Base-by-base conservation (phyloP, 2,888 invertebrate genomes). In the Philereme transversata region DNA sequence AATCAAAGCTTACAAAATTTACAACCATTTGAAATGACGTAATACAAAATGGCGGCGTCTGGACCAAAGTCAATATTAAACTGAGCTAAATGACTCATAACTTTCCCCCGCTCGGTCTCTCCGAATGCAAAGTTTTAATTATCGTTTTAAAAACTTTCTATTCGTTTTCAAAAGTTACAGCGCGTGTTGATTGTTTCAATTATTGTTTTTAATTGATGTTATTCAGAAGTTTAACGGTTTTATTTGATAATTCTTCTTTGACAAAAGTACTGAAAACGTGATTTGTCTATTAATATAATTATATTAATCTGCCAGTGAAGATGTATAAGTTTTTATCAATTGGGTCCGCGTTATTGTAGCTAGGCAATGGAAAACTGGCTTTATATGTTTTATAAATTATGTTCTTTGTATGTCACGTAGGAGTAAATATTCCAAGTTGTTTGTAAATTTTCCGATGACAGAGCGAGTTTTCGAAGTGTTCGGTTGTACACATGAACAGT, bases 361-460 rank as follows among this genome's bases (percentile, higher is more conserved):
- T 40, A 40, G 22, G 22, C 40, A 8, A 6, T 40, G 40, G 8
- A 40, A 7, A 4, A 40, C 6, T 40, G 40, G 4, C 40, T 8
- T 40, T 40, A 8, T 3, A 40, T 4, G 5, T 40, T 38, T 38
- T 38, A 38, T 38, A 38, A 6, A 5, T n/a, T 22, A 3, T 5
- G 43, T 43, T n/a, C 11, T 43, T 43, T 51, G 34, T 43, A 41
- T 51, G 0, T 3, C n/a, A 5, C 33, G 7, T n/a, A 4, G 11
- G 33, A 51, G 8, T 34, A 49, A 56, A 49, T 49, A 36, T 53
- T 36, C 22, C 76, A 78, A 73, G 78, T 82, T 87, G 82, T 88
- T 88, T 86, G 84, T 85, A 83, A 84, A 86, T 86, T 84, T 87
- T 71, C 76, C 79, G 83, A 85, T 88, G 87, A 87, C 87, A 81